phyloP scores from a whole-genome alignment of 2,113 vertebrate species.

The Pangasianodon hypophthalmus region DNA sequence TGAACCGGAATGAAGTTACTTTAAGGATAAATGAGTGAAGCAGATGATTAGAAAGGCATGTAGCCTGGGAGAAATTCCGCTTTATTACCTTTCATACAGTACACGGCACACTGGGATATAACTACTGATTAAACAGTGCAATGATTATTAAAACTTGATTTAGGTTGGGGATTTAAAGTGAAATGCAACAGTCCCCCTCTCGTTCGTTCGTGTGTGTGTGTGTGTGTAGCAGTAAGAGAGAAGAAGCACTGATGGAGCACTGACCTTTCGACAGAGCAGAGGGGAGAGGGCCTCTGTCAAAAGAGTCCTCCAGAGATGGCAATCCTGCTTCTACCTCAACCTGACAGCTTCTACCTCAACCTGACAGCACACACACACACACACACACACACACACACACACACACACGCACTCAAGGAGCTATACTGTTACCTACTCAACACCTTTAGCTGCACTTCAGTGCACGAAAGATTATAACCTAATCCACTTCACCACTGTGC shows the following conservation, averaged over 20 bases:
- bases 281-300: slow-evolving; percentile 76
- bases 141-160: neutral
- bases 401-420: slow-evolving; percentile 65
- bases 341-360: slow-evolving; percentile 72
- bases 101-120: neutral
- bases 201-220: slow-evolving; percentile 47
- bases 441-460: slow-evolving; percentile 71
- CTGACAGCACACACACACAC: slow-evolving; percentile 56
- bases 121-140: neutral
- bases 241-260: slow-evolving; percentile 63
- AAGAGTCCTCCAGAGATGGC: slow-evolving; percentile 79
- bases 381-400: slow-evolving; percentile 32
- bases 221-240: slow-evolving; percentile 72
- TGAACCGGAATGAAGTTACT: neutral
- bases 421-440: slow-evolving; percentile 67
- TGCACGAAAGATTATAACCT: slow-evolving; percentile 61
- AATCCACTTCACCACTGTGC: slow-evolving; percentile 21
- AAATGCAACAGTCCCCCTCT: neutral
- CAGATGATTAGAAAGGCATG: neutral
- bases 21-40: neutral
- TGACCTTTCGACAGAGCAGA: slow-evolving; percentile 77
- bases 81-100: neutral
- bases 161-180: neutral
- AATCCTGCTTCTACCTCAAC: slow-evolving; percentile 72
- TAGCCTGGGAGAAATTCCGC: neutral